Percentiles rank a stretch among this genome's conserved stretches.
Evolutionary conservation across 2,888 invertebrate species (phyloP).

Genomic region (Melitaea athalia): DNA sequence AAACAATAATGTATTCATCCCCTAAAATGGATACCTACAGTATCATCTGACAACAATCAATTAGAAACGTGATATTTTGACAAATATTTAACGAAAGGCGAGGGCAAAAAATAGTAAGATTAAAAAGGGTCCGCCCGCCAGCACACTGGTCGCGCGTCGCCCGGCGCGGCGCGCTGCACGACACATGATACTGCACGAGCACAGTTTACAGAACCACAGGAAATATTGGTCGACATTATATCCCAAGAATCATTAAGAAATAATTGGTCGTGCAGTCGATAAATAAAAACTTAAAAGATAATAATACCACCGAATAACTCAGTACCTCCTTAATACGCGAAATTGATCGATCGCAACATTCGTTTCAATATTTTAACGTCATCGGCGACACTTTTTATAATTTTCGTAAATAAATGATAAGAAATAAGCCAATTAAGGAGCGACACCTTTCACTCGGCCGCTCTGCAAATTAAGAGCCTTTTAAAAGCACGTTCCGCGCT

Average conservation of each 20-base stretch:
- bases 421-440: conserved; percentile 12
- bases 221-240: not conserved
- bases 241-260: not conserved
- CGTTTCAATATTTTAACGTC: conserved; percentile 2
- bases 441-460: conserved; percentile 16
- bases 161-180: not conserved
- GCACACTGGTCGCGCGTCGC: not conserved
- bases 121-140: conserved; percentile 8
- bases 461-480: conserved; percentile 23
- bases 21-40: not conserved
- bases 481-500: conserved; percentile 19
- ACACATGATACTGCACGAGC: not conserved
- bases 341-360: not conserved
- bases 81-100: conserved; percentile 9
- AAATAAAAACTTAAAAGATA: too few species aligned
- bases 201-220: not conserved
- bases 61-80: conserved; percentile 22
- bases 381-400: not conserved
- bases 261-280: not conserved
- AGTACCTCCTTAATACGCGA: not conserved
- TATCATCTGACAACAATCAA: conserved; percentile 8
- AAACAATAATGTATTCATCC: not conserved
- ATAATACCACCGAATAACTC: not conserved
- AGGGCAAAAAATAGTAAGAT: conserved; percentile 13
- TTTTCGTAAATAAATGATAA: conserved; percentile 9